These are phyloP conservation scores for Crotalus tigris DNA, from an alignment of 2,113 vertebrate genomes.

Conservation along the genomic window DNA sequence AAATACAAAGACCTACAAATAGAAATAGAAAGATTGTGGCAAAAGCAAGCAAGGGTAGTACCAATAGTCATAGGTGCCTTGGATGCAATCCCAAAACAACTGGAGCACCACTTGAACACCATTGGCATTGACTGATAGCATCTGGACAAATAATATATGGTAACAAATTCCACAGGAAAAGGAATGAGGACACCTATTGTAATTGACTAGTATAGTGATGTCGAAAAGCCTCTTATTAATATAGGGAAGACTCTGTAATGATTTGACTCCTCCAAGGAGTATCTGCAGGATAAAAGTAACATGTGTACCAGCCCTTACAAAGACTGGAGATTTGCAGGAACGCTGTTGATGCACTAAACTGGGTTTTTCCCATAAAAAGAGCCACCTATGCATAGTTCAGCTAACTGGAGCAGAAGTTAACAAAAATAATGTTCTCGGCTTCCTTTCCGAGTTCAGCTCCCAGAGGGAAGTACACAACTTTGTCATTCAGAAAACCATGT, in stretches of 20 bases:
- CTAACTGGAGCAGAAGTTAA: background rate
- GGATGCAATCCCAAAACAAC: too few species aligned
- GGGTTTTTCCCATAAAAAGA: constrained; percentile 26
- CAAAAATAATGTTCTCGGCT: background rate
- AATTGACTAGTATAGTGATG: background rate
- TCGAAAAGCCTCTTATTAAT: background rate
- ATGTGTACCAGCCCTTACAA: background rate
- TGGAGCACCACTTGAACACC: too few species aligned
- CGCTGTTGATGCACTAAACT: constrained; percentile 15
- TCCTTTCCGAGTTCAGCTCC: background rate
- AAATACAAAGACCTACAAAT: too few species aligned
- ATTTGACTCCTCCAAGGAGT: background rate
- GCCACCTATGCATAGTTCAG: background rate
- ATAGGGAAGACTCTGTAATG: background rate
- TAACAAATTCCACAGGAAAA: background rate
- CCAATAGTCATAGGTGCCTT: too few species aligned
- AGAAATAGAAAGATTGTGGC: too few species aligned
- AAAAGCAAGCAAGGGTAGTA: too few species aligned
- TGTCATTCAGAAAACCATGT: constrained; percentile 7
- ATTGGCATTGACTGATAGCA: background rate
- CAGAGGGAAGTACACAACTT: constrained; percentile 20
- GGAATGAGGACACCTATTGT: background rate
- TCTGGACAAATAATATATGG: background rate
- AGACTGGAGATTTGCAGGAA: constrained; percentile 6
- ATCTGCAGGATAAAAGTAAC: background rate